phyloP scores from a whole-genome alignment of 2,888 invertebrate genomes.

The Copidosoma aretas region DNA sequence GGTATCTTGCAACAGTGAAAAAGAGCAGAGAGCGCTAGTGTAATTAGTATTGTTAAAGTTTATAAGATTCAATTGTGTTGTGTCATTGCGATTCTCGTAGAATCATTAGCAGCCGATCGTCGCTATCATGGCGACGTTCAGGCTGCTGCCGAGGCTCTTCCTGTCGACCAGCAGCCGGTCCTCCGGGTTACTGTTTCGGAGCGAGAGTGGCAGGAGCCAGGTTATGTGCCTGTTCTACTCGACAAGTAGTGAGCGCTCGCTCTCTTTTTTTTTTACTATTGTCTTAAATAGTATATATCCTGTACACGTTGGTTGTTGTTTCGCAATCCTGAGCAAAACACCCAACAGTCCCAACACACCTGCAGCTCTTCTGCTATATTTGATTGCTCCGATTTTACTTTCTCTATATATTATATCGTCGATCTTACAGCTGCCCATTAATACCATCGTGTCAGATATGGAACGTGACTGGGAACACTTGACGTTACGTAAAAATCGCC shows the following conservation, averaged over 20 bases:
- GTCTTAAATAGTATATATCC: not conserved
- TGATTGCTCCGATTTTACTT: too few relatives aligned
- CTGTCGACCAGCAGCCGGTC: slow-evolving; percentile 6
- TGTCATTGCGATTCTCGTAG: slow-evolving; percentile 2
- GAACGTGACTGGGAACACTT: too few relatives aligned
- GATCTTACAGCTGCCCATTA: too few relatives aligned
- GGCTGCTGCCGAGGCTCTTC: slow-evolving; percentile 51
- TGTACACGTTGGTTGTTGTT: too few relatives aligned
- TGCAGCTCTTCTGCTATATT: not conserved
- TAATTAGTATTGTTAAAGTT: too few relatives aligned
- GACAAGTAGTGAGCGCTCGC: slow-evolving; percentile 51
- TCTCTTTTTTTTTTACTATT: not conserved
- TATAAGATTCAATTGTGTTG: too few relatives aligned
- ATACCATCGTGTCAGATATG: too few relatives aligned
- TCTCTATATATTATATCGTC: too few relatives aligned
- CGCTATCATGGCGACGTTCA: slow-evolving; percentile 54
- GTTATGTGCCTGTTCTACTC: slow-evolving; percentile 51
- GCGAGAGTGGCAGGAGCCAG: slow-evolving; percentile 44
- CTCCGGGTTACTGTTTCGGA: slow-evolving; percentile 37
- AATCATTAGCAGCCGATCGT: not conserved
- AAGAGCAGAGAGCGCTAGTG: not conserved
- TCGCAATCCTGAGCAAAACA: too few relatives aligned
- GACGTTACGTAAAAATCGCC: too few relatives aligned
- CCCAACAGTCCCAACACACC: too few relatives aligned
- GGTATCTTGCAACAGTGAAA: not conserved